Evolutionary conservation across 2,113 vertebrate species (phyloP).

Genomic region (Mustelus asterias): DNA sequence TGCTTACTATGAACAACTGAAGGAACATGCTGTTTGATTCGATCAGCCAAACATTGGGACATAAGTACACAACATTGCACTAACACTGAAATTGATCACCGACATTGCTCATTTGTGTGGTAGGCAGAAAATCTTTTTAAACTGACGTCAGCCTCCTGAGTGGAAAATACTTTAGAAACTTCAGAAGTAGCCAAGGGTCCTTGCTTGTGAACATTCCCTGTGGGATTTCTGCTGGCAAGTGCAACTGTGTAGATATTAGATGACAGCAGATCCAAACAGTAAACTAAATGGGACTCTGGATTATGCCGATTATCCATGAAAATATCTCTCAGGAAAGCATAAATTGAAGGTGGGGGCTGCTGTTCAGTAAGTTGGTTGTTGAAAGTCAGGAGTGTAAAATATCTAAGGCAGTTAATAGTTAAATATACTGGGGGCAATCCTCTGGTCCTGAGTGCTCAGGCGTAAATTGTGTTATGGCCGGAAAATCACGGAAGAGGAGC

Average conservation of each 20-base stretch:
- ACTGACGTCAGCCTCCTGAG: too few species aligned
- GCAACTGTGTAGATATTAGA: neutral
- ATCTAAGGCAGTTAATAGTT: neutral
- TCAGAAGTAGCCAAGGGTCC: neutral
- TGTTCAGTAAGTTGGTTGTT: neutral
- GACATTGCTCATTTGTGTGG: too few species aligned
- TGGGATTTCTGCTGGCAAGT: neutral
- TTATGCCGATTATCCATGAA: neutral
- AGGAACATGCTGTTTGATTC: too few species aligned
- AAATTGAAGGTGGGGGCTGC: neutral
- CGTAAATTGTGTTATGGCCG: too few species aligned
- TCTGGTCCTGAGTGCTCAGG: too few species aligned
- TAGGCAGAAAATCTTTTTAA: too few species aligned
- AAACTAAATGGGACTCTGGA: neutral
- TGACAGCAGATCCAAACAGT: neutral
- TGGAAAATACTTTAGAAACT: too few species aligned
- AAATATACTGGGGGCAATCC: neutral
- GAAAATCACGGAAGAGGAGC: too few species aligned
- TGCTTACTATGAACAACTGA: too few species aligned
- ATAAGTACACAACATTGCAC: too few species aligned
- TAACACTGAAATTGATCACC: too few species aligned
- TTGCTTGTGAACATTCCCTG: neutral
- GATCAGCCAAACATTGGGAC: too few species aligned
- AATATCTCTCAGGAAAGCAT: neutral
- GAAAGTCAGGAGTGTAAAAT: neutral